phyloP scores from a whole-genome alignment of 2,888 invertebrate species.

The Eurois occulta region DNA sequence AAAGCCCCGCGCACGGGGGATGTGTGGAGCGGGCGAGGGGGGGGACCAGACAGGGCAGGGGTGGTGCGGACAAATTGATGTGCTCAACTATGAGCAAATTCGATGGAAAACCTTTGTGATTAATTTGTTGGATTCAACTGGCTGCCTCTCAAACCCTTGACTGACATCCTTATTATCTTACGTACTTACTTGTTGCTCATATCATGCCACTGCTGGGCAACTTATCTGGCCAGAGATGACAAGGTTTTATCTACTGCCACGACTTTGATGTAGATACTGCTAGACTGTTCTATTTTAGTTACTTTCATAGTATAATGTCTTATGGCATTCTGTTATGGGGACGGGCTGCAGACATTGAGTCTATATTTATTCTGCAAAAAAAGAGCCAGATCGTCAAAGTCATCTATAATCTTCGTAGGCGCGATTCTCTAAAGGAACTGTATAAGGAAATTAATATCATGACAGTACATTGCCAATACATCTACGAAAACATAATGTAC shows the following conservation, averaged over 20 bases:
- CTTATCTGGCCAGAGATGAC: neutral
- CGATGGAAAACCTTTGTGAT: slow-evolving; percentile 8
- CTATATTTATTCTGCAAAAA: too few relatives aligned
- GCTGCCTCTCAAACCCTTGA: neutral
- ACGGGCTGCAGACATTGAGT: too few relatives aligned
- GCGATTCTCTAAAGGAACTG: too few relatives aligned
- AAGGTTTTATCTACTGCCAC: neutral
- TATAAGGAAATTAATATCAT: too few relatives aligned
- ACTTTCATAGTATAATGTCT: too few relatives aligned
- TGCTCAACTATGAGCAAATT: slow-evolving; percentile 22
- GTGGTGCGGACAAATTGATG: slow-evolving; percentile 1
- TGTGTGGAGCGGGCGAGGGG: neutral
- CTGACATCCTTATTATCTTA: neutral
- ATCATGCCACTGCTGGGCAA: neutral
- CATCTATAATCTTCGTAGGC: too few relatives aligned
- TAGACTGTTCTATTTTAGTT: too few relatives aligned
- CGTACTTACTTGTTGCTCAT: neutral
- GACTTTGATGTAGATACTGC: too few relatives aligned
- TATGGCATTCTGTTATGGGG: too few relatives aligned
- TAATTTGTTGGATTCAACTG: neutral
- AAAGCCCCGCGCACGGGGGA: neutral
- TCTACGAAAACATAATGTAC: too few relatives aligned
- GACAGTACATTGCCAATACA: too few relatives aligned
- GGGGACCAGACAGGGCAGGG: neutral
- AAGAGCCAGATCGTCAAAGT: too few relatives aligned